phyloP scores from a whole-genome alignment of 2,113 vertebrate genomes.

The Turnix velox region DNA sequence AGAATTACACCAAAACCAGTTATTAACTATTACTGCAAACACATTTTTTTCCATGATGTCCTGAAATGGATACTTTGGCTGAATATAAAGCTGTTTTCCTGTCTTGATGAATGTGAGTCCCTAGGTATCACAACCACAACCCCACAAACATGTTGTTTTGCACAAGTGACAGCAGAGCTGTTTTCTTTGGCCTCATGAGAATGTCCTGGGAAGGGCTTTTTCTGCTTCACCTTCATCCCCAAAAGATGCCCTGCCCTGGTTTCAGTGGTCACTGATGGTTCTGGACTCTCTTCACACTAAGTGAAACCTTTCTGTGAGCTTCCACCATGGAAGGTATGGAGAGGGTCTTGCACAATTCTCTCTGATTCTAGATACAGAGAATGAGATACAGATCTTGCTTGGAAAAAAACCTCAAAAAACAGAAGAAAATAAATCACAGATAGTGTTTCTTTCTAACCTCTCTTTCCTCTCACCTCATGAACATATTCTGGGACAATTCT shows the following conservation, averaged over 20 bases:
- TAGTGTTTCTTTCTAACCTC: neutral
- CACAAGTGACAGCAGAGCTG: neutral
- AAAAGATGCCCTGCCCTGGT: fast-evolving
- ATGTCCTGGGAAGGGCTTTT: neutral
- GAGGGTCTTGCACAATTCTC: neutral
- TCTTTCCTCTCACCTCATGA: neutral
- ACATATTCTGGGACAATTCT: neutral
- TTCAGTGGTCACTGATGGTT: neutral
- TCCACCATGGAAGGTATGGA: neutral
- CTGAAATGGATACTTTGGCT: neutral
- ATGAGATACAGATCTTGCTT: neutral
- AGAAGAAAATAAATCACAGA: neutral
- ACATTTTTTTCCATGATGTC: neutral
- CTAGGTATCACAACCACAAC: neutral
- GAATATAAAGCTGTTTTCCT: neutral
- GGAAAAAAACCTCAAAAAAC: neutral
- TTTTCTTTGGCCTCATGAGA: neutral
- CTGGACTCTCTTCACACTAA: neutral
- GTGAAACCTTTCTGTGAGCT: neutral
- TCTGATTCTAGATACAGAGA: neutral
- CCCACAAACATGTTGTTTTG: neutral
- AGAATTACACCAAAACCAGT: neutral
- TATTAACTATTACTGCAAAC: neutral
- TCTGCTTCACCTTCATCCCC: neutral
- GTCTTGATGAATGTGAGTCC: neutral